Conservation (phyloP, 2,113 vertebrate species). For the Neomonachus schauinslandi region DNA sequence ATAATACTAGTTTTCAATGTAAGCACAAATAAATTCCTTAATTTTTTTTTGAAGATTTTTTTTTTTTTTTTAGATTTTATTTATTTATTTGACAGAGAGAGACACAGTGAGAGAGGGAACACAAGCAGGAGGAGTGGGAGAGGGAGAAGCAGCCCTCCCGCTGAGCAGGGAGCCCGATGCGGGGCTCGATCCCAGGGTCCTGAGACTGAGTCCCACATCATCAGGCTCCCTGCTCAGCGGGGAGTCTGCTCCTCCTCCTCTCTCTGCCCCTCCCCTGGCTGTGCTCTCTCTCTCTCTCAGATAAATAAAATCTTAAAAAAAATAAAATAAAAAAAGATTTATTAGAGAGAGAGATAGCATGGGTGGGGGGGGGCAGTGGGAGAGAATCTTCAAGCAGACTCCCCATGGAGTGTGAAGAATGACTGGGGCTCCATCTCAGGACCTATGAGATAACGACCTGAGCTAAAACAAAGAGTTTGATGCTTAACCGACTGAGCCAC, state of each 20-base stretch:
- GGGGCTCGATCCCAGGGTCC: background rate
- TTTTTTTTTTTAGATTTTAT: too few relatives aligned
- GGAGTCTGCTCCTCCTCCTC: background rate
- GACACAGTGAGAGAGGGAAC: too few relatives aligned
- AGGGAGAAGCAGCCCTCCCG: too few relatives aligned
- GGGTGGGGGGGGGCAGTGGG: too few relatives aligned
- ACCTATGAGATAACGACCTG: background rate
- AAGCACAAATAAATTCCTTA: background rate
- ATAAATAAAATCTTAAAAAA: too few relatives aligned
- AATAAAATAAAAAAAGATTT: background rate
- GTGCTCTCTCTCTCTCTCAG: background rate
- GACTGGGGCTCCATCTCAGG: background rate
- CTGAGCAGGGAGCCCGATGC: too few relatives aligned
- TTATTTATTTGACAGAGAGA: too few relatives aligned
- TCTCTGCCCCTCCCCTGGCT: background rate
- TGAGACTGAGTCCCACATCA: background rate
- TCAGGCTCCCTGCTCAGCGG: background rate
- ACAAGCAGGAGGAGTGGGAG: too few relatives aligned
- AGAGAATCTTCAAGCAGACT: background rate
- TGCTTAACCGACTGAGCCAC: background rate
- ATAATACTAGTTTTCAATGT: background rate
- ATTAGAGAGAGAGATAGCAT: background rate
- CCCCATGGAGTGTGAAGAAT: background rate
- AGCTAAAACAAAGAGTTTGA: background rate
- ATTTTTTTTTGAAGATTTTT: too few relatives aligned